A percentile compares a stretch with the other conserved stretches of the same genome.
Evolutionary conservation across 2,888 invertebrate species (phyloP).

Genomic region (Hirtodrosophila confusa): DNA sequence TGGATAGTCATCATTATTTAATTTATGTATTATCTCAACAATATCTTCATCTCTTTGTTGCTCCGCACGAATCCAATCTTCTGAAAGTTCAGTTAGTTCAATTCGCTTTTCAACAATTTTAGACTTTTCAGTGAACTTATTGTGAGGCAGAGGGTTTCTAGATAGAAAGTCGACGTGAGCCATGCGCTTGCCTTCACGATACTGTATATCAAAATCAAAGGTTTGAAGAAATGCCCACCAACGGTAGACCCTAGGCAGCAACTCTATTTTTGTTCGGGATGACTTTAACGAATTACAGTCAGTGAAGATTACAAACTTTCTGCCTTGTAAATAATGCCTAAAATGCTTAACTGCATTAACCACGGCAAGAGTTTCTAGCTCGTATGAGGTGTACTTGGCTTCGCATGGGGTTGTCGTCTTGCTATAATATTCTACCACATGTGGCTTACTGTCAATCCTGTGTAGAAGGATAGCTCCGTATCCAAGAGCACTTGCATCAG

Average conservation of each 20-base stretch:
- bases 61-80: no score
- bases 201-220: conserved; percentile 1
- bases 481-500: background rate
- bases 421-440: conserved; percentile 2
- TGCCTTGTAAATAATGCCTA: background rate
- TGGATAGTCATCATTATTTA: no score
- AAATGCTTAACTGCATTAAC: conserved; percentile 1
- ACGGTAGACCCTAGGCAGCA: conserved; percentile 18
- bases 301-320: background rate
- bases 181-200: conserved; percentile 20
- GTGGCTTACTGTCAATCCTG: background rate
- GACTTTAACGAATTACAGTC: conserved; percentile 26
- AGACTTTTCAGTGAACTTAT: background rate
- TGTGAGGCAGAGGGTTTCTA: conserved; percentile 1
- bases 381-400: background rate
- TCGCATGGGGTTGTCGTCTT: background rate
- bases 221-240: conserved; percentile 30
- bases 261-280: conserved; percentile 9
- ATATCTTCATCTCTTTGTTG: no score
- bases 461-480: background rate
- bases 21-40: no score
- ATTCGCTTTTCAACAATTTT: background rate
- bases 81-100: background rate
- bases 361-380: background rate
- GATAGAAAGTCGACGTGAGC: conserved; percentile 19